Conservation (phyloP, 2,888 invertebrate species). For the Phorcus lineatus region DNA sequence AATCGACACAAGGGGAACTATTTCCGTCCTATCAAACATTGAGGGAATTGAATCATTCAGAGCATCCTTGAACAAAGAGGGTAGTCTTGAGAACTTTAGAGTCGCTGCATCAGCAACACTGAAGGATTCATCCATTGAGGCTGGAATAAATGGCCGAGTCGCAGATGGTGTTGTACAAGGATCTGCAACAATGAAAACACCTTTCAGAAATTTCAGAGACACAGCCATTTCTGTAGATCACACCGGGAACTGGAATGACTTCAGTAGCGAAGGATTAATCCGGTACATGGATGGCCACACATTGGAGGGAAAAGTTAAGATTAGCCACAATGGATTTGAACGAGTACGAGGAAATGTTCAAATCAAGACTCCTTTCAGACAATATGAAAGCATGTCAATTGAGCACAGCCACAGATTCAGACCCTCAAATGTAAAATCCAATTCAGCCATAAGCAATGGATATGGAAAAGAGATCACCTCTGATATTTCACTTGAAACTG, state of each 20-base stretch:
- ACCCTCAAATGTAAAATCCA: neutral
- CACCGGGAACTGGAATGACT: conserved; percentile 36
- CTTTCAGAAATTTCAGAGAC: conserved; percentile 24
- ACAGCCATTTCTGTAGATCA: conserved; percentile 28
- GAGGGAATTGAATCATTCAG: neutral
- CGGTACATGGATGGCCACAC: conserved; percentile 32
- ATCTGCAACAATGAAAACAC: conserved; percentile 25
- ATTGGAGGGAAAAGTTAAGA: neutral
- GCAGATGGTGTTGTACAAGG: conserved; percentile 1
- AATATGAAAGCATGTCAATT: neutral
- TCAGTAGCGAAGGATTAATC: conserved; percentile 39
- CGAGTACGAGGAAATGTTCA: neutral
- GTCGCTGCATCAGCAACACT: neutral
- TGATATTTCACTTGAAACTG: neutral
- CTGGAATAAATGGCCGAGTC: neutral
- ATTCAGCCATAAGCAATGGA: conserved; percentile 22
- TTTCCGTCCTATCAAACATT: neutral
- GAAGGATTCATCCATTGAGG: conserved; percentile 3
- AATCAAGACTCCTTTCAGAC: neutral
- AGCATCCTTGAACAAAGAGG: neutral
- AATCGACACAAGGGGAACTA: neutral
- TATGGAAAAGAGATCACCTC: neutral
- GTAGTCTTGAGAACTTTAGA: neutral
- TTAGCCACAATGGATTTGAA: neutral
- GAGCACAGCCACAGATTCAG: neutral